Evolutionary conservation across 2,888 invertebrate species (phyloP).

Genomic region (Bombylius discolor): DNA sequence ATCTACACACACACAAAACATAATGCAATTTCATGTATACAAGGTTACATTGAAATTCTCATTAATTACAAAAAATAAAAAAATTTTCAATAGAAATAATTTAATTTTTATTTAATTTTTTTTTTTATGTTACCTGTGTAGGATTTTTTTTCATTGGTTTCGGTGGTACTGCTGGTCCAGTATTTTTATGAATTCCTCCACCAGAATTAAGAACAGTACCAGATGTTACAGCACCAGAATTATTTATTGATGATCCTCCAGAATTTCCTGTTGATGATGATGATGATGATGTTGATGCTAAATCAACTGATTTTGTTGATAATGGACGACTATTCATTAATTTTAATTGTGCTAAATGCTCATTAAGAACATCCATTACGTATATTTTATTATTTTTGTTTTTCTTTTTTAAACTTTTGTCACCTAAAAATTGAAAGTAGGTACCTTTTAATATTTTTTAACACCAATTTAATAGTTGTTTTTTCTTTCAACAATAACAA

Average conservation of each 20-base stretch:
- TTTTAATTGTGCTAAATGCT: constrained; percentile 56
- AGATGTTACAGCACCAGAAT: constrained; percentile 17
- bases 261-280: constrained; percentile 17
- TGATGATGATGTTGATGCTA: background rate
- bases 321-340: constrained; percentile 38
- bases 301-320: constrained; percentile 15
- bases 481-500: no score
- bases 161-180: constrained; percentile 68
- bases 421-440: background rate
- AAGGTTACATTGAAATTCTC: no score
- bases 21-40: no score
- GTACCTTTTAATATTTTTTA: no score
- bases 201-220: background rate
- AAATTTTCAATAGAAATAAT: background rate
- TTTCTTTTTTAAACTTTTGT: background rate
- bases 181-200: constrained; percentile 41
- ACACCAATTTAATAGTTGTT: no score
- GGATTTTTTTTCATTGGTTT: constrained; percentile 55
- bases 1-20: no score
- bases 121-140: constrained; percentile 34
- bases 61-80: no score
- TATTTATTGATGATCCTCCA: background rate
- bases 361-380: constrained; percentile 50
- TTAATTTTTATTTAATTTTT: background rate
- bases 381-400: background rate